phyloP scores from a whole-genome alignment of 2,888 invertebrate species.

The Monopis laevigella region DNA sequence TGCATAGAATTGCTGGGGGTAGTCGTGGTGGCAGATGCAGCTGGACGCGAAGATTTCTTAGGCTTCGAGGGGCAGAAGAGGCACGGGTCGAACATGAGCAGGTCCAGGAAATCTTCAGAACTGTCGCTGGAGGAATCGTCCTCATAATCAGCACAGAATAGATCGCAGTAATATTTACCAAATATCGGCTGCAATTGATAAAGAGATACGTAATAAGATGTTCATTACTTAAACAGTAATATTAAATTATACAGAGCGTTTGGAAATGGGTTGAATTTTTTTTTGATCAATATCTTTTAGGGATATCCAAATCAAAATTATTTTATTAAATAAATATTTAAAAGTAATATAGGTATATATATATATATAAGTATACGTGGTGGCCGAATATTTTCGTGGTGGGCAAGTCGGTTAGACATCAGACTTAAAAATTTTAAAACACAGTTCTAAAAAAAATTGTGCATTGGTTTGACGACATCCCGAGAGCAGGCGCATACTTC shows the following conservation, averaged over 20 bases:
- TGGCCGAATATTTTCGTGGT: too few relatives aligned
- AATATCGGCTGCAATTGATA: conserved; percentile 41
- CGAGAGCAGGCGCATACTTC: too few relatives aligned
- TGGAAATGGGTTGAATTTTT: background rate
- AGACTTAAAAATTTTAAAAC: too few relatives aligned
- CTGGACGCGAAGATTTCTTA: conserved; percentile 16
- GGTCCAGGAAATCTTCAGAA: conserved; percentile 20
- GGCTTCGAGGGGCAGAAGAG: conserved; percentile 19
- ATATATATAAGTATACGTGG: too few relatives aligned
- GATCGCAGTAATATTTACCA: conserved; percentile 29
- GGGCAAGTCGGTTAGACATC: too few relatives aligned
- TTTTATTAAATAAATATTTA: too few relatives aligned
- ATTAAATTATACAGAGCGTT: background rate
- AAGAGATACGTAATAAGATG: background rate
- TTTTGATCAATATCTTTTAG: too few relatives aligned
- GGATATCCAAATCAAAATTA: too few relatives aligned
- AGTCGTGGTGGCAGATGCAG: conserved; percentile 12
- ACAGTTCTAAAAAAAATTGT: too few relatives aligned
- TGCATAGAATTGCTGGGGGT: conserved; percentile 12
- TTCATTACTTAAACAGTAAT: background rate
- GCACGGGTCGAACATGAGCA: conserved; percentile 21
- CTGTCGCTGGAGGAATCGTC: conserved; percentile 24
- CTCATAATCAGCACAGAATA: conserved; percentile 36
- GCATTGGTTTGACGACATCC: too few relatives aligned
- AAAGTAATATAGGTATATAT: too few relatives aligned